Base-by-base conservation (phyloP, 2,113 vertebrate species). In the Calyptommatus sinebrachiatus region DNA sequence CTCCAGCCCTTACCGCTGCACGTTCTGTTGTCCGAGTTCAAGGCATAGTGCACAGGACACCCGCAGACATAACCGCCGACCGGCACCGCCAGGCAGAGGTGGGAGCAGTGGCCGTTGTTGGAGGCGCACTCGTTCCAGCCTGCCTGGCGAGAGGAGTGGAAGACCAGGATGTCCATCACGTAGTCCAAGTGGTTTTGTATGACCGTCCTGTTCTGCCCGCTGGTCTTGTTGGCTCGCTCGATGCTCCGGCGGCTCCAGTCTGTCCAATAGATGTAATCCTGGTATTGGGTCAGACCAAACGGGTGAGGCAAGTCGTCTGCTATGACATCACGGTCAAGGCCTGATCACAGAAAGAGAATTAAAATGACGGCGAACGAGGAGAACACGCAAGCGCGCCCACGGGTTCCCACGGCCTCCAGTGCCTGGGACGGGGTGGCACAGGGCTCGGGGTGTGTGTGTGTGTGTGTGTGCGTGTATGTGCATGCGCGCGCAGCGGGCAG, bases 261-360 rank as follows among this genome's bases (percentile, higher is more conserved):
- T 0, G 98, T 99, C 98, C 98, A 99, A 90, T 99, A 99, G 91
- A 99, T 99, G 91, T 99, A 99, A 93, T 99, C 98, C 92, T 99
- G 98, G 89, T 99, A 99, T 89, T 99, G 98, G 63, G 98, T 99
- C 84, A 99, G 92, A 35, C 98, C 98, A 18, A 99, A 99, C 0
- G 98, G 98, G 90, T 99, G 98, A 72, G 97, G 98, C 67, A 99
- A 93, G 85, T 99, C 98, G 63, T 99, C 98, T 0, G 98, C 98
- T 57, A 99, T 99, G 81, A 99, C 97, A 91, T 98, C 98, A 21
- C 98, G 97, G 80, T 98, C 96, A 71, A 95, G 95, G 82, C 98
- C 98, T 98, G 84, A 84, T 92, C 88, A 78, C 88, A 48, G 53
- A 57, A 57, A 57, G 14, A 57, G 16, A 18, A 53, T 12, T 3